Conservation (phyloP, 2,113 vertebrate species). For the Casuarius casuarius region DNA sequence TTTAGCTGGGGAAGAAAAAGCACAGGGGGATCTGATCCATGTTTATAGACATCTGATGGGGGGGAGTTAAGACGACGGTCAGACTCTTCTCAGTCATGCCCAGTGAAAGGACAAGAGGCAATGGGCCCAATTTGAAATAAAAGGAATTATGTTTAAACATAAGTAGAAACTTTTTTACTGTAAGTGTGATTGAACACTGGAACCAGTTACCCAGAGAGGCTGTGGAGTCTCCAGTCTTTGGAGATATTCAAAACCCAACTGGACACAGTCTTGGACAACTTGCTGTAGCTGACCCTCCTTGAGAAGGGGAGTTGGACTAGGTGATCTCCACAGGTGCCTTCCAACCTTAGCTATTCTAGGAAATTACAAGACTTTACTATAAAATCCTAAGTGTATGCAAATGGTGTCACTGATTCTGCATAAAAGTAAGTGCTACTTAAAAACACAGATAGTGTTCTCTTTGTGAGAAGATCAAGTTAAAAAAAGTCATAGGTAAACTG, state of each 20-base stretch:
- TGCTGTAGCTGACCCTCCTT: background rate
- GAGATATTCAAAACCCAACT: background rate
- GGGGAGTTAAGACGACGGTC: background rate
- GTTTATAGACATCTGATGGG: background rate
- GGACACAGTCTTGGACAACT: background rate
- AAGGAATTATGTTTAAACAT: background rate
- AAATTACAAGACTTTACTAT: background rate
- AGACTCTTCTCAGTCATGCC: background rate
- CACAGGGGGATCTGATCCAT: background rate
- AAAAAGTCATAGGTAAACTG: background rate
- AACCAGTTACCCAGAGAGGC: background rate
- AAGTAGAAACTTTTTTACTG: background rate
- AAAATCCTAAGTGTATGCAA: background rate
- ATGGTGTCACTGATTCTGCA: accelerated
- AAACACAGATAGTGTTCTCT: background rate
- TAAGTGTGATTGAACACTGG: background rate
- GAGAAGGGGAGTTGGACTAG: background rate
- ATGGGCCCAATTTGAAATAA: background rate
- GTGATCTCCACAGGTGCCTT: background rate
- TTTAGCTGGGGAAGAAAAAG: background rate
- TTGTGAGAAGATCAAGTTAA: background rate
- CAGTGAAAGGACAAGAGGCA: background rate
- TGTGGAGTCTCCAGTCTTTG: background rate
- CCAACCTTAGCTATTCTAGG: background rate
- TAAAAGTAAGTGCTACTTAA: background rate